Evolutionary conservation across 2,797 vertebrate genomes (phyloP).

Genomic region (Rhabdomys pumilio): DNA sequence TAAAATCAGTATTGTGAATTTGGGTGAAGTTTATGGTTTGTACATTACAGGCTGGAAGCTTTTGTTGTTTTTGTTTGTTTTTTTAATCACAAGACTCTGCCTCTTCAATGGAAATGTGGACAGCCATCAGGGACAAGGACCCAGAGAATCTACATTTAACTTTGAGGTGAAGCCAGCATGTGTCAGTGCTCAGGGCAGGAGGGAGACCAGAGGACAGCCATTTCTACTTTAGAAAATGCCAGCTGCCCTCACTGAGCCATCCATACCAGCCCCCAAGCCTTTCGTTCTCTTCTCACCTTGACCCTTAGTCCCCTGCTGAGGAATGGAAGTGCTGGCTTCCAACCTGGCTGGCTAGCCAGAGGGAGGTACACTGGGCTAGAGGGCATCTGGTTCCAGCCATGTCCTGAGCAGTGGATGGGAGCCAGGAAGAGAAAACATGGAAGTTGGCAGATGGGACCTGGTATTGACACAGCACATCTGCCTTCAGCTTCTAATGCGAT

Average conservation of each 20-base stretch:
- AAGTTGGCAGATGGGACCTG: neutral
- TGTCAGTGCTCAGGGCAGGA: neutral
- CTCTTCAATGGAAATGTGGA: constrained; percentile 30
- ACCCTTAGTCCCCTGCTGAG: neutral
- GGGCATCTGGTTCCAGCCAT: neutral
- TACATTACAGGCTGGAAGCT: neutral
- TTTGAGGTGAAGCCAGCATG: neutral
- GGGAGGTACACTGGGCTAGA: neutral
- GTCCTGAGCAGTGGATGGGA: neutral
- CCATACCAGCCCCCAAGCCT: neutral
- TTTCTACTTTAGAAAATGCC: neutral
- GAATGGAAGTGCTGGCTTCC: neutral
- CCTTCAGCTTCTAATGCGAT: neutral
- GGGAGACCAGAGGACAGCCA: neutral
- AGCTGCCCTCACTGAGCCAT: neutral
- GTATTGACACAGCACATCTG: neutral
- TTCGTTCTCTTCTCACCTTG: neutral
- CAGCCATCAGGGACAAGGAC: constrained; percentile 15
- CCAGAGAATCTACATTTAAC: constrained; percentile 5
- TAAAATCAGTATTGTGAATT: neutral
- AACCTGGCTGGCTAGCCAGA: neutral
- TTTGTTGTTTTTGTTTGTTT: neutral
- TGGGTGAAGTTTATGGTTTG: neutral
- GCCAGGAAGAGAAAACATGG: neutral
- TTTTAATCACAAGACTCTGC: neutral